phyloP scores from a whole-genome alignment of 2,113 vertebrate species.

The Elaphurus davidianus region DNA sequence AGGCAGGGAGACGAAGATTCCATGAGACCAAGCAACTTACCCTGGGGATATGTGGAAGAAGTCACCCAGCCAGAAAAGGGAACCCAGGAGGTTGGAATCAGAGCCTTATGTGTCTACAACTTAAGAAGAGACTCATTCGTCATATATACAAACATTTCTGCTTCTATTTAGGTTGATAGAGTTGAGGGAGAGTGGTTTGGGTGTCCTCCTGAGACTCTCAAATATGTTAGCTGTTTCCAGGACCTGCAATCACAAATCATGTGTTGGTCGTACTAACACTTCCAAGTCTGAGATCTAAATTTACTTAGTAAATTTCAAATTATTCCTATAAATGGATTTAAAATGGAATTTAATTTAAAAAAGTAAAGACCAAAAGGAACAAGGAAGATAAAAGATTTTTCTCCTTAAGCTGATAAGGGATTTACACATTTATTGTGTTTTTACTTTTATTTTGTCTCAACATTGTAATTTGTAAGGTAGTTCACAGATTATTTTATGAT shows the following conservation, averaged over 20 bases:
- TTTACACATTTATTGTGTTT: background rate
- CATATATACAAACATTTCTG: background rate
- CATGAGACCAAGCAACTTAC: background rate
- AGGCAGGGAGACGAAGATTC: background rate
- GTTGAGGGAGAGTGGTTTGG: background rate
- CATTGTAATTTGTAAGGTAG: background rate
- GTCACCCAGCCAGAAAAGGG: background rate
- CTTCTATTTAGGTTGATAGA: background rate
- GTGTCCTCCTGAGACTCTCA: background rate
- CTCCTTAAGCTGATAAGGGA: background rate
- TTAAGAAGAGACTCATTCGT: background rate
- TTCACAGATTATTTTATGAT: background rate
- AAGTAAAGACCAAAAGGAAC: background rate
- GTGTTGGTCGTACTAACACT: background rate
- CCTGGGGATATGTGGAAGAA: background rate
- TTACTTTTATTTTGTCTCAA: slow-evolving; percentile 4
- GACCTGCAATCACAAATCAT: background rate
- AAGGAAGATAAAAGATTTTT: background rate
- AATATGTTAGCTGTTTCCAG: background rate
- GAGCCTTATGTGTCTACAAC: background rate
- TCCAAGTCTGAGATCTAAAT: background rate
- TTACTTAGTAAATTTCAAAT: background rate
- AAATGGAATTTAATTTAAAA: slow-evolving; percentile 1
- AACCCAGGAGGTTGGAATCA: background rate
- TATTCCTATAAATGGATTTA: background rate